Evolutionary conservation across 2,888 invertebrate genomes (phyloP), one percentile per base, ranked within the genome.

Genomic region (Drosophila siamana): DNA sequence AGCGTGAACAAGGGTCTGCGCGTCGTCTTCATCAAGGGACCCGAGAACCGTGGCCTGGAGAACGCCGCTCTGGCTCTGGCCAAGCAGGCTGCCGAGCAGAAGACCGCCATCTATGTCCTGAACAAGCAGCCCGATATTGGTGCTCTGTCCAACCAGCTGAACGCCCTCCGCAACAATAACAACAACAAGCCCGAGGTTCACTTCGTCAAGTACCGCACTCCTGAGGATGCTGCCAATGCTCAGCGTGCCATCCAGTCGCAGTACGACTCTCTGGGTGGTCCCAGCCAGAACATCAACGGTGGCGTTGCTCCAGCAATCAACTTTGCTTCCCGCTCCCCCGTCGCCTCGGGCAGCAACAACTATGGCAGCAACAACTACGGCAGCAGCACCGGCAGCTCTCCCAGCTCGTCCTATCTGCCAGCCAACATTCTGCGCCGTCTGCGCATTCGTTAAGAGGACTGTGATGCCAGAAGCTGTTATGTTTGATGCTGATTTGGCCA

Each of bases 11-110:
- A 80, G 74, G 84, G 81, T 19, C 85, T 91, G 19, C 91, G 91
- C n/a, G 91, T 92, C 1, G 74, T 92, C 47, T 91, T 92, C 79
- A 91, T 92, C 74, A 91, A 87, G 84, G 88, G 86, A 33, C 91
- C 91, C 68, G 91, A 90, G 69, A 89, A 89, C 65, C 88, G 75
- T 56, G 90, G 85, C 2, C 33, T 90, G 16, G 90, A 90, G 66
- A 80, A 90, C 57, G 90, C 90, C 38, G 91, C 89, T n/a, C 78
- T 91, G 43, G 76, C 78, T 22, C 64, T 90, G 61, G 89, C 86
- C 51, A 88, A 83, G 63, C 83, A 87, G 54, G 86, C 88, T 63
- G 81, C 80, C 44, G 82, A 91, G 57, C 90, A 91, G 26, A 78
- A 71, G 65, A 91, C 91, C 22, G 90, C 87, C 64, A 88, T 89